Percentiles rank a stretch among this genome's conserved stretches.
phyloP scores from a whole-genome alignment of 2,797 vertebrate species.

The Alosa sapidissima region DNA sequence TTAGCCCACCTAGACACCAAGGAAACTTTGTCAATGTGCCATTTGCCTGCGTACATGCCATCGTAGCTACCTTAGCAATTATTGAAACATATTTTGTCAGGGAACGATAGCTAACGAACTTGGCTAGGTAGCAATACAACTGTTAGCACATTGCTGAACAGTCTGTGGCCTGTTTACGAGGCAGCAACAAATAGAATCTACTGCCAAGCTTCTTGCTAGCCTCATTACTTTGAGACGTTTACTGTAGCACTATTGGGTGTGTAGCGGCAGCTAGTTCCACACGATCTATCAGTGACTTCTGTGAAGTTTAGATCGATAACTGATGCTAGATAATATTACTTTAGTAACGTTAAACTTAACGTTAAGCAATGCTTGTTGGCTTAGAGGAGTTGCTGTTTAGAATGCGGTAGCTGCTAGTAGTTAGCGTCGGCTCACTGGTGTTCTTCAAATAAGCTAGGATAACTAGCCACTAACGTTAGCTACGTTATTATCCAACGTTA shows the following conservation, averaged over 20 bases:
- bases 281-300: not conserved
- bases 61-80: not conserved
- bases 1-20: not conserved
- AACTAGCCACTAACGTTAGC: not conserved
- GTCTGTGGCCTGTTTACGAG: slow-evolving; percentile 10
- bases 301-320: not conserved
- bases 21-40: not conserved
- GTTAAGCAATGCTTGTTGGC: not conserved
- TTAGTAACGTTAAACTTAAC: not conserved
- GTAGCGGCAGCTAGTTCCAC: not conserved
- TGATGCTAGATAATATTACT: not conserved
- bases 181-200: not conserved
- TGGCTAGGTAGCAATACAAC: slow-evolving; percentile 23
- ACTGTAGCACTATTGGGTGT: not conserved
- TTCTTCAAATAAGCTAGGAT: not conserved
- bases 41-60: not conserved
- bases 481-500: not conserved
- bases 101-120: not conserved
- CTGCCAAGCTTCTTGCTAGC: not conserved
- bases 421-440: not conserved
- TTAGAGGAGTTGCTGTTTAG: not conserved
- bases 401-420: not conserved
- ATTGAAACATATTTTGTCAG: slow-evolving; percentile 13
- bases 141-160: not conserved
- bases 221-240: slow-evolving; percentile 2